Conservation (phyloP, 2,113 vertebrate species). For the Corvus moneduloides region DNA sequence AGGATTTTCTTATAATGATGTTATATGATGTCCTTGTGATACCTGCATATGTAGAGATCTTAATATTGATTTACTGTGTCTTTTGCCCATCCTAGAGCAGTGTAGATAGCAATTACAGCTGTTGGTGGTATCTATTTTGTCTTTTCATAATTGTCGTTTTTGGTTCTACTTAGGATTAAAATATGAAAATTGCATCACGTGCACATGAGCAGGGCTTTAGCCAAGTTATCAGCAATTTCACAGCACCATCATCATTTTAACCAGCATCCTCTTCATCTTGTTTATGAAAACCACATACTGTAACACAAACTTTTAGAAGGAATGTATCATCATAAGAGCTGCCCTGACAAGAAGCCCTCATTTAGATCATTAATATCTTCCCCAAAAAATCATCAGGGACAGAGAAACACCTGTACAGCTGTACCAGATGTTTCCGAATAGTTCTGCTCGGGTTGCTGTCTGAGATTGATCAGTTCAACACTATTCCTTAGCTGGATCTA, state of each 20-base stretch:
- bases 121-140: constrained; percentile 78
- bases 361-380: constrained; percentile 32
- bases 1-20: constrained; percentile 79
- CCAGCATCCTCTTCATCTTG: constrained; percentile 46
- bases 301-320: constrained; percentile 55
- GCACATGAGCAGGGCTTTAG: constrained; percentile 55
- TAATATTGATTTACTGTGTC: constrained; percentile 81
- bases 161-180: constrained; percentile 79
- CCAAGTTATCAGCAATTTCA: constrained; percentile 66
- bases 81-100: constrained; percentile 70
- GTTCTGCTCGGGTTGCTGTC: constrained; percentile 31
- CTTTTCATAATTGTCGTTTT: constrained; percentile 83
- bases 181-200: constrained; percentile 78
- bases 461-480: neutral
- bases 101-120: constrained; percentile 77
- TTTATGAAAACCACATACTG: constrained; percentile 65
- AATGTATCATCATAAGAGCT: constrained; percentile 21
- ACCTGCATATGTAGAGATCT: constrained; percentile 67
- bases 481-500: neutral
- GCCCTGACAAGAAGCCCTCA: constrained; percentile 8
- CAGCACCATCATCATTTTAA: constrained; percentile 48
- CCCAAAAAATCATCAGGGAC: constrained; percentile 29
- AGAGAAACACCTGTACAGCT: constrained; percentile 43
- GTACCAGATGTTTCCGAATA: constrained; percentile 53
- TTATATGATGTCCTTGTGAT: constrained; percentile 78